Conservation (phyloP, 2,888 invertebrate species). For the Scaptodrosophila latifasciaeformis region DNA sequence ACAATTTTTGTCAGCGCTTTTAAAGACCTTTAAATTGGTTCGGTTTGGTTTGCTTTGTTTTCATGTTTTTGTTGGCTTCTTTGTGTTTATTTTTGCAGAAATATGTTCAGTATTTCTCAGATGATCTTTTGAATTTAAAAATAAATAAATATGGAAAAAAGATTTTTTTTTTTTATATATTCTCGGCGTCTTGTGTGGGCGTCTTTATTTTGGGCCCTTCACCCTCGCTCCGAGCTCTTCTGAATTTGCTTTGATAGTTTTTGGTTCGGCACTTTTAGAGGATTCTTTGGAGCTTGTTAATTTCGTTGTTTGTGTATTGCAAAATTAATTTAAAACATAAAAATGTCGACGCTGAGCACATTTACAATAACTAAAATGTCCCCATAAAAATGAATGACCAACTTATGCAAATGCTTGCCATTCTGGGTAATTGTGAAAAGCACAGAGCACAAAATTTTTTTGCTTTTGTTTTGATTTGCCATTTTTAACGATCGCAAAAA, state of each 20-base stretch:
- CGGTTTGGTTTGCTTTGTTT: neutral
- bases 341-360: slow-evolving; percentile 21
- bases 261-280: neutral
- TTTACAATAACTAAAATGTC: slow-evolving; percentile 36
- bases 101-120: slow-evolving; percentile 2
- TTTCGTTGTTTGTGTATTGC: slow-evolving; percentile 1
- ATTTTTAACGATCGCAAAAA: slow-evolving; percentile 23
- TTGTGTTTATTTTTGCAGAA: slow-evolving; percentile 4
- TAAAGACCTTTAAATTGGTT: too few relatives aligned
- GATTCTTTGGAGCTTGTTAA: neutral
- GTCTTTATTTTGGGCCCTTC: neutral
- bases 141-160: too few relatives aligned
- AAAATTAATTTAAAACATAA: slow-evolving; percentile 33
- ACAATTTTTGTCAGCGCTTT: too few relatives aligned
- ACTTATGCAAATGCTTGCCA: slow-evolving; percentile 31
- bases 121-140: too few relatives aligned
- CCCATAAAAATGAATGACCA: slow-evolving; percentile 32
- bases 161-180: too few relatives aligned
- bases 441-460: slow-evolving; percentile 18
- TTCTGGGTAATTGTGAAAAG: slow-evolving; percentile 25
- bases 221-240: neutral
- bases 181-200: slow-evolving; percentile 26
- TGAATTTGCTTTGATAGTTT: neutral
- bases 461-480: slow-evolving; percentile 10
- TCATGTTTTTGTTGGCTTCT: slow-evolving; percentile 8